A percentile compares a stretch with the other conserved stretches of the same genome.
phyloP scores from a whole-genome alignment of 2,888 invertebrate genomes.

The Ophraella communa region DNA sequence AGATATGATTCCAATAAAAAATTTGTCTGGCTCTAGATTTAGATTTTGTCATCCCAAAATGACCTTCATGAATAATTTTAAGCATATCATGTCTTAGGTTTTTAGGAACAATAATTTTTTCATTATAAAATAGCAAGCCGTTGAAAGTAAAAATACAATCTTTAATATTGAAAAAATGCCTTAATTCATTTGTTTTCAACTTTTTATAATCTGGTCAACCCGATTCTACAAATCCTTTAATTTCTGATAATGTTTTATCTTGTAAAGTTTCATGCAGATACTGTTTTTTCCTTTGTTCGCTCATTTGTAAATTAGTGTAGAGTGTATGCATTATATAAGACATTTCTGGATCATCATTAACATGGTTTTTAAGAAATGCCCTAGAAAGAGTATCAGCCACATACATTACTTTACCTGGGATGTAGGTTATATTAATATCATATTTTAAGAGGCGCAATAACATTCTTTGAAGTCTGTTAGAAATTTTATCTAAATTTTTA shows the following conservation, averaged over 20 bases:
- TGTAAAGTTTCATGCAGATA: neutral
- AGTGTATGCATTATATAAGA: neutral
- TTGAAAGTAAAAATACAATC: neutral
- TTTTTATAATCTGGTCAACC: conserved; percentile 20
- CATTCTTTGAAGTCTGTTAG: neutral
- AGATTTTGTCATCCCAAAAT: conserved; percentile 33
- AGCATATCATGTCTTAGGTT: conserved; percentile 30
- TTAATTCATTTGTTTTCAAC: neutral
- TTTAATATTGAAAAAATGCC: conserved; percentile 4
- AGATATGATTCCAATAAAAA: conserved; percentile 34
- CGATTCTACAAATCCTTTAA: conserved; percentile 17
- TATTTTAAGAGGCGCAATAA: neutral
- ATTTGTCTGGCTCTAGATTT: conserved; percentile 27
- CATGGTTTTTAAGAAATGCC: neutral
- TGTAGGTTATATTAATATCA: neutral
- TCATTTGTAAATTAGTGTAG: too few species aligned
- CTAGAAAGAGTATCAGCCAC: conserved; percentile 6
- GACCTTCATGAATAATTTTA: conserved; percentile 27
- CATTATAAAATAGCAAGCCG: conserved; percentile 27
- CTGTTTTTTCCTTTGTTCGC: neutral
- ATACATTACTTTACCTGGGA: too few species aligned
- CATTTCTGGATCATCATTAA: neutral
- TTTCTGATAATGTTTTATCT: conserved; percentile 19
- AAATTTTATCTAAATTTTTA: neutral
- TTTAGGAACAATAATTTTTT: conserved; percentile 2